phyloP scores from a whole-genome alignment of 2,888 invertebrate species.

The Caenorhabditis becei region DNA sequence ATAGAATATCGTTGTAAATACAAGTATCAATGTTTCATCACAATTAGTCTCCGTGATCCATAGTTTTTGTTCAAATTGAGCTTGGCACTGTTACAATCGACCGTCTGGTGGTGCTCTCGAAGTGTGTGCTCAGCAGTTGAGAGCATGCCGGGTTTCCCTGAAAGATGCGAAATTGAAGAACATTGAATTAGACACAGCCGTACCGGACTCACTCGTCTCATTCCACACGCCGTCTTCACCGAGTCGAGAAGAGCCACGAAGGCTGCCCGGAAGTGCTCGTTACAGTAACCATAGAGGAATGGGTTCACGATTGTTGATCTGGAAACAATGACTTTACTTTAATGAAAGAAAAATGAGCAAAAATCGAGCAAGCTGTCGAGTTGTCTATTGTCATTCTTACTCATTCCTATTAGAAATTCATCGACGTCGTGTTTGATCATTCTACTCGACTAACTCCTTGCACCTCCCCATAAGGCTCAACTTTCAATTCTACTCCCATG shows the following conservation, averaged over 20 bases:
- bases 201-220: constrained; percentile 53
- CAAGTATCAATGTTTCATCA: constrained; percentile 7
- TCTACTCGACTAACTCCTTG: constrained; percentile 32
- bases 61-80: constrained; percentile 29
- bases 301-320: constrained; percentile 80
- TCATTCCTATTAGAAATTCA: constrained; percentile 38
- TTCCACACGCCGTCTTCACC: constrained; percentile 44
- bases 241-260: constrained; percentile 71
- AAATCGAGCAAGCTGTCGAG: constrained; percentile 3
- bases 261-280: constrained; percentile 80
- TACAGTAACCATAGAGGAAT: constrained; percentile 77
- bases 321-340: constrained; percentile 24
- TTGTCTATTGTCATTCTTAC: constrained; percentile 10
- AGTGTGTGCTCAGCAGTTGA: constrained; percentile 45
- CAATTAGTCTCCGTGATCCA: constrained; percentile 1
- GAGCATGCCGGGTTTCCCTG: constrained; percentile 55
- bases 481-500: constrained; percentile 16
- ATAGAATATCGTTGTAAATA: not conserved
- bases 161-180: not conserved
- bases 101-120: constrained; percentile 48
- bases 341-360: not conserved
- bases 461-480: not conserved
- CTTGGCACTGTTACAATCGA: constrained; percentile 48
- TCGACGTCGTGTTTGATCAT: constrained; percentile 49
- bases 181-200: constrained; percentile 14